A percentile compares a stretch with the other conserved stretches of the same genome.
These are phyloP conservation scores for Formicarius rufipectus DNA, from an alignment of 2,113 vertebrate genomes.

Conservation along the genomic window DNA sequence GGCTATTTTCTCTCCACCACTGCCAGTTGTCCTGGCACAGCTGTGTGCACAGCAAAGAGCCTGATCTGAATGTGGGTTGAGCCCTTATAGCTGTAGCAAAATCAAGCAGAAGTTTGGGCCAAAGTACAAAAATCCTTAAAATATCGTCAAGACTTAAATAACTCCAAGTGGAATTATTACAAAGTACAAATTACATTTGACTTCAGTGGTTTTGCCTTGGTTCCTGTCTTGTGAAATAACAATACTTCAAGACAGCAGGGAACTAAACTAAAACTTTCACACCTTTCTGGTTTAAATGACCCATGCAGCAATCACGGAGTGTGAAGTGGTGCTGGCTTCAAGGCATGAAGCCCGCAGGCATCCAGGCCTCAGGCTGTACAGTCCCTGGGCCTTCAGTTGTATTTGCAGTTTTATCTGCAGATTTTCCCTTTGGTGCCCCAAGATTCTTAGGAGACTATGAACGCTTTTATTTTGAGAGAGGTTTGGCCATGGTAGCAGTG, in stretches of 20 bases:
- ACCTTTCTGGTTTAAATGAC: neutral
- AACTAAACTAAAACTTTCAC: neutral
- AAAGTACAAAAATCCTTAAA: neutral
- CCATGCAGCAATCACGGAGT: neutral
- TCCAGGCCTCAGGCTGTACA: neutral
- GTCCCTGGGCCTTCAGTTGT: neutral
- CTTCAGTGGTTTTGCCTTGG: neutral
- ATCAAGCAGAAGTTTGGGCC: neutral
- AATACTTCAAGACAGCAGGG: neutral
- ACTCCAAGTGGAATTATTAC: neutral
- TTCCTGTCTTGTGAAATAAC: neutral
- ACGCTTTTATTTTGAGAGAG: neutral
- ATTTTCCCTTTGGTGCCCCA: neutral
- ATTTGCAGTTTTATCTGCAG: neutral
- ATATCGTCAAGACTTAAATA: neutral
- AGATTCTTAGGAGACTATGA: neutral
- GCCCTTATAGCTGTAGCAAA: neutral
- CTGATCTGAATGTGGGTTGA: neutral
- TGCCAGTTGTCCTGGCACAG: neutral
- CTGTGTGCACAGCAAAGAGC: neutral
- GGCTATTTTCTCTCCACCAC: neutral
- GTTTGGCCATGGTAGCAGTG: neutral
- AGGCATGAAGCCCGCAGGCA: neutral
- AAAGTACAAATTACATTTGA: neutral
- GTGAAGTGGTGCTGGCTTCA: neutral